phyloP scores from a whole-genome alignment of 2,888 invertebrate genomes.

The Embidobia sp. region DNA sequence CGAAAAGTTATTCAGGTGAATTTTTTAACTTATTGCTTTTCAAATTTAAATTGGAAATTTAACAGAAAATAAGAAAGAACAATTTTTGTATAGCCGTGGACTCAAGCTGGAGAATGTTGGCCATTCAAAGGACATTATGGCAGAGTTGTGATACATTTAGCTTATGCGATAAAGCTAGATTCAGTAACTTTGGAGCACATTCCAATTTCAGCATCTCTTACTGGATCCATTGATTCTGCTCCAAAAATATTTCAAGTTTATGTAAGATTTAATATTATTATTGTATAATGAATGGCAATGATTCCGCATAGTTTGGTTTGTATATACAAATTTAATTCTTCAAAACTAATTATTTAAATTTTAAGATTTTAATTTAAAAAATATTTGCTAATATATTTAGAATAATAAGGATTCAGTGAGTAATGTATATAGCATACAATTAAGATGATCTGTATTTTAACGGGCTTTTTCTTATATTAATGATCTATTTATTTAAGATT shows the following conservation, averaged over 20 bases:
- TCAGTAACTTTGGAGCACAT: constrained; percentile 84
- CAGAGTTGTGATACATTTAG: constrained; percentile 74
- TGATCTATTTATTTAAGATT: too few relatives aligned
- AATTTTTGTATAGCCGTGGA: constrained; percentile 77
- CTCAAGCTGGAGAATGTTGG: constrained; percentile 84
- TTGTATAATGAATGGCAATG: not conserved
- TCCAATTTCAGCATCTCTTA: constrained; percentile 82
- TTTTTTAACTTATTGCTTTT: not conserved
- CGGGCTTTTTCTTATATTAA: too few relatives aligned
- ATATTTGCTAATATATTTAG: too few relatives aligned
- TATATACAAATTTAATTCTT: not conserved
- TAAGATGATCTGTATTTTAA: too few relatives aligned
- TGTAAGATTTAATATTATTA: constrained; percentile 63
- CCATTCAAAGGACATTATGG: constrained; percentile 83
- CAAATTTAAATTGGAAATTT: not conserved
- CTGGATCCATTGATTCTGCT: constrained; percentile 83
- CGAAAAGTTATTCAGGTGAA: constrained; percentile 74
- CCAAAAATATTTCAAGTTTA: constrained; percentile 82
- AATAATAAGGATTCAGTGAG: too few relatives aligned
- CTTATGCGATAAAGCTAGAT: constrained; percentile 81
- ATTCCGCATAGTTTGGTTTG: too few relatives aligned
- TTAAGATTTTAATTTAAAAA: too few relatives aligned
- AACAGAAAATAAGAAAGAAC: too few relatives aligned
- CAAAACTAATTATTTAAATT: too few relatives aligned
- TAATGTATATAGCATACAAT: too few relatives aligned